These are phyloP conservation scores for Chironomus striatipennis DNA, from an alignment of 1,140 invertebrate genomes.

Conservation along the genomic window DNA sequence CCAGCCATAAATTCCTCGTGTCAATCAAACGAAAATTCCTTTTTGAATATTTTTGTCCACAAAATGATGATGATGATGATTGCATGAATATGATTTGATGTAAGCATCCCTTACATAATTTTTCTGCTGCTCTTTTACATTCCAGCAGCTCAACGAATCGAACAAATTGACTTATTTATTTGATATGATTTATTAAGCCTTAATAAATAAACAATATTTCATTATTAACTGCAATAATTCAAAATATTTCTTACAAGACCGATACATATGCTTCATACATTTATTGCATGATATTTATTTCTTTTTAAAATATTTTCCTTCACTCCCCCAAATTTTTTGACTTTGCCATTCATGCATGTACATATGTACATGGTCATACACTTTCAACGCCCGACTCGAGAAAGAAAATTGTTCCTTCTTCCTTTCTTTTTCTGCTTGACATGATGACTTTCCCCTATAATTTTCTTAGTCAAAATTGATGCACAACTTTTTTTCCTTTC, in stretches of 20 bases:
- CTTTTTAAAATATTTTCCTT: background rate
- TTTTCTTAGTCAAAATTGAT: too few relatives aligned
- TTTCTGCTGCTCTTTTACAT: background rate
- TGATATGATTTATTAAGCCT: conserved; percentile 23
- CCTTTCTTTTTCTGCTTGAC: too few relatives aligned
- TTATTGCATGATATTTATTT: background rate
- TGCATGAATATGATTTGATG: background rate
- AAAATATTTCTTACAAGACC: conserved; percentile 20
- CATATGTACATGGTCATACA: background rate
- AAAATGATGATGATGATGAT: conserved; percentile 5
- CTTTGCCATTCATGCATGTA: background rate
- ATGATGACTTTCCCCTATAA: too few relatives aligned
- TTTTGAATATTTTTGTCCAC: background rate
- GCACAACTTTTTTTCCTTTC: too few relatives aligned
- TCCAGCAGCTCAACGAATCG: background rate
- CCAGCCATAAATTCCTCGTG: background rate
- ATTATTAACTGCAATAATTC: conserved; percentile 23
- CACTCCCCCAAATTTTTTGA: background rate
- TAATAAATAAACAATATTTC: conserved; percentile 23
- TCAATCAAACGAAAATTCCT: background rate
- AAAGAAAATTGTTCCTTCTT: background rate
- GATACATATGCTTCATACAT: background rate
- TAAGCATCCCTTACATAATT: background rate
- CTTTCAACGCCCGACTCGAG: conserved; percentile 2
- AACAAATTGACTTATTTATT: conserved; percentile 24